Evolutionary conservation across 2,113 vertebrate species (phyloP).

Genomic region (Phalacrocorax brasilianus): DNA sequence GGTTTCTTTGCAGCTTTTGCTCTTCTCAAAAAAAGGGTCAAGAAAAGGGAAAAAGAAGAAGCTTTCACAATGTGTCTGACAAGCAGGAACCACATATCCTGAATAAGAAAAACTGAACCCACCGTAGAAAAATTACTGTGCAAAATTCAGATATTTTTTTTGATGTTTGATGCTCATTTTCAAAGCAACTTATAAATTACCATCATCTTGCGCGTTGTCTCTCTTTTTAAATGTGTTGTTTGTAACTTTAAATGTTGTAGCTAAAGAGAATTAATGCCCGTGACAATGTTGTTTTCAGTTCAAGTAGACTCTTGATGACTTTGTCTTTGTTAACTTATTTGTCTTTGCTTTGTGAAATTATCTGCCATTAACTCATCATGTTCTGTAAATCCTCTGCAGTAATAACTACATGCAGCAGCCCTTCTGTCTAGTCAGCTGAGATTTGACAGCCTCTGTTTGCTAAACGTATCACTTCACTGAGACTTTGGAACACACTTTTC

Average conservation of each 20-base stretch:
- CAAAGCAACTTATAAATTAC: not conserved
- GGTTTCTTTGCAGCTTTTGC: not conserved
- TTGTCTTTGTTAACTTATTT: constrained; percentile 17
- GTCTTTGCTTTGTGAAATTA: constrained; percentile 1
- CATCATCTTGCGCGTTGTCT: not conserved
- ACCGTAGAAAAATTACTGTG: not conserved
- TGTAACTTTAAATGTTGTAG: not conserved
- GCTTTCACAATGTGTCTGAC: not conserved
- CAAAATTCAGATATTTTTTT: not conserved
- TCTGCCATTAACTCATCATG: constrained; percentile 8
- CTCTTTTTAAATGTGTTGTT: not conserved
- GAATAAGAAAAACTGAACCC: not conserved
- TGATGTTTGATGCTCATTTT: not conserved
- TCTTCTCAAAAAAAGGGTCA: not conserved
- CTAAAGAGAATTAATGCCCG: not conserved
- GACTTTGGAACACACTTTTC: constrained; percentile 44
- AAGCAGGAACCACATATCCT: not conserved
- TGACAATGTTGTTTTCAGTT: constrained; percentile 2
- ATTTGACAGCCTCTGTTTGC: constrained; percentile 51
- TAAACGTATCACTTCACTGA: constrained; percentile 59
- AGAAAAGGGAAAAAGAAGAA: not conserved
- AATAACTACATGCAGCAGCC: constrained; percentile 36
- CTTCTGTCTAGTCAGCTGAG: constrained; percentile 39
- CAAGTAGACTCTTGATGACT: not conserved
- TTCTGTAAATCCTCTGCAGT: constrained; percentile 33